Conservation (phyloP, 2,888 invertebrate species). For the Ophioninae sp. region DNA sequence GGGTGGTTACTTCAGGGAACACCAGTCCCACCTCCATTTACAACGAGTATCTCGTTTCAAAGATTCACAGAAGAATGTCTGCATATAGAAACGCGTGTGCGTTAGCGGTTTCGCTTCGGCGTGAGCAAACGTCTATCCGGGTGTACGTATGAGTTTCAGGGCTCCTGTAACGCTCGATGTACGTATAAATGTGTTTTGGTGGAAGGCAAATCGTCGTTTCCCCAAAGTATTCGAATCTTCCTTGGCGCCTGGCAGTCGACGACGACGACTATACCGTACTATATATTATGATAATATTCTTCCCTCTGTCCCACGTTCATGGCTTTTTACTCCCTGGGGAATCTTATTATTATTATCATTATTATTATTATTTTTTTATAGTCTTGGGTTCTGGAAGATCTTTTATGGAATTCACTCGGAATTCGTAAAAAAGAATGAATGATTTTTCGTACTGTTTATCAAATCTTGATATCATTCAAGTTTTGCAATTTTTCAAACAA, state of each 20-base stretch:
- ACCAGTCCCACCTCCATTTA: slow-evolving; percentile 65
- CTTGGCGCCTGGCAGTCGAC: slow-evolving; percentile 49
- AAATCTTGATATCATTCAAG: too few species aligned
- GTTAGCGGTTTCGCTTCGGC: slow-evolving; percentile 1
- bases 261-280: slow-evolving; percentile 46
- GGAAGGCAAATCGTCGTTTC: slow-evolving; percentile 36
- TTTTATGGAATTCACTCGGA: slow-evolving; percentile 11
- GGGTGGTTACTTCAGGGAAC: slow-evolving; percentile 65
- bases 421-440: slow-evolving; percentile 27
- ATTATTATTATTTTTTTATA: not conserved
- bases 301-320: slow-evolving; percentile 49
- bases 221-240: slow-evolving; percentile 48
- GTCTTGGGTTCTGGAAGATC: slow-evolving; percentile 16
- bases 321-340: slow-evolving; percentile 1
- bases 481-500: too few species aligned
- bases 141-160: slow-evolving; percentile 3
- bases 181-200: slow-evolving; percentile 31
- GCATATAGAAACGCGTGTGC: slow-evolving; percentile 1
- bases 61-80: slow-evolving; percentile 60
- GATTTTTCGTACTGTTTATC: too few species aligned
- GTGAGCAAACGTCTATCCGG: slow-evolving; percentile 13
- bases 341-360: not conserved
- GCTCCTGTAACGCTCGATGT: slow-evolving; percentile 11
- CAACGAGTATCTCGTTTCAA: slow-evolving; percentile 65
- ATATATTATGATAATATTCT: slow-evolving; percentile 47